phyloP scores from a whole-genome alignment of 2,888 invertebrate genomes.

The Megalurothrips usitatus region DNA sequence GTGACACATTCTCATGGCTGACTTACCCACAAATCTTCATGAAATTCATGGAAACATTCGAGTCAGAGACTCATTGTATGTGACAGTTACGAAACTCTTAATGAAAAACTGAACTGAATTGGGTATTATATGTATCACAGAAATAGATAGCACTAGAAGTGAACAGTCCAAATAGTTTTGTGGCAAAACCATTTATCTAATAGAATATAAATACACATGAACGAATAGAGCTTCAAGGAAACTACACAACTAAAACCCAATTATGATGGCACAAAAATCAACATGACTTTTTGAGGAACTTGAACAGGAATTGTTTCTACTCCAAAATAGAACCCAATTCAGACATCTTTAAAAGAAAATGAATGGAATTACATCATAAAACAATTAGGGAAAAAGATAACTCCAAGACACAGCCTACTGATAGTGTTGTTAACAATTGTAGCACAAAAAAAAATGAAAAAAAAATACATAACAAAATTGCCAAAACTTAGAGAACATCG shows the following conservation, averaged over 20 bases:
- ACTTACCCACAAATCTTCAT: neutral
- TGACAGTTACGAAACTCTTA: neutral
- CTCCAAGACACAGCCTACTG: too few species aligned
- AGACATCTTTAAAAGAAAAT: too few species aligned
- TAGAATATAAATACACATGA: neutral
- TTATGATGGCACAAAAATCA: too few species aligned
- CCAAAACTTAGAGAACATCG: too few species aligned
- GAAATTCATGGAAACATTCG: neutral
- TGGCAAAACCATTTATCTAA: neutral
- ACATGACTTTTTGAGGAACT: too few species aligned
- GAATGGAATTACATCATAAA: too few species aligned
- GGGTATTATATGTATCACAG: neutral
- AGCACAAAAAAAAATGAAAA: neutral
- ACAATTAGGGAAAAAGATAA: too few species aligned
- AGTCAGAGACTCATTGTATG: neutral
- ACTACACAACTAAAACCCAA: too few species aligned
- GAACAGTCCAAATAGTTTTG: neutral
- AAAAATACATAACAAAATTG: neutral
- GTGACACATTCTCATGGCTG: neutral
- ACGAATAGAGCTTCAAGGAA: too few species aligned
- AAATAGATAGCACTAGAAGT: slow-evolving; percentile 9
- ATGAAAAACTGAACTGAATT: neutral
- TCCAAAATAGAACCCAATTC: too few species aligned
- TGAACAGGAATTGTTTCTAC: too few species aligned
- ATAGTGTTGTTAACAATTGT: too few species aligned